phyloP scores from a whole-genome alignment of 2,797 vertebrate genomes.

The Naso thynnoides region DNA sequence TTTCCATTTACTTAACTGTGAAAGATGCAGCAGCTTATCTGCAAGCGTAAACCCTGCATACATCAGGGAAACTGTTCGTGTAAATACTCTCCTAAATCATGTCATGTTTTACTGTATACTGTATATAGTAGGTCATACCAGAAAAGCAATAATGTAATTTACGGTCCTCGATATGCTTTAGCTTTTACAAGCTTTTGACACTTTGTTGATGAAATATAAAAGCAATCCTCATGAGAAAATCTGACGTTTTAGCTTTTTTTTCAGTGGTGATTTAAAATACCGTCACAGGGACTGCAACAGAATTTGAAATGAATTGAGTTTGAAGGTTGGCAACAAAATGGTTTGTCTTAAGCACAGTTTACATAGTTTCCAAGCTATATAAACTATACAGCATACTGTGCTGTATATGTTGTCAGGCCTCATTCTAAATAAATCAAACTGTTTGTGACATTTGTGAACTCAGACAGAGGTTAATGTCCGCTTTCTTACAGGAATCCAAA shows the following conservation, averaged over 20 bases:
- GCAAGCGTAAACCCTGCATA: conserved; percentile 1
- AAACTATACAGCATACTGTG: neutral
- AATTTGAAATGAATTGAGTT: neutral
- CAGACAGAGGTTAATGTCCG: conserved; percentile 5
- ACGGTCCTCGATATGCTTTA: neutral
- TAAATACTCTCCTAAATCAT: neutral
- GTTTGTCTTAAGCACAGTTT: conserved; percentile 1
- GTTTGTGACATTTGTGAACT: conserved; percentile 12
- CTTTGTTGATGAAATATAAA: neutral
- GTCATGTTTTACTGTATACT: neutral
- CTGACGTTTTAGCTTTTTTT: neutral
- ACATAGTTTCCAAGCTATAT: conserved; percentile 5
- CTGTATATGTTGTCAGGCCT: neutral
- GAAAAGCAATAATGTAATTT: neutral
- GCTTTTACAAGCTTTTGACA: neutral
- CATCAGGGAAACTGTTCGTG: neutral
- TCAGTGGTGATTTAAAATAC: conserved; percentile 3
- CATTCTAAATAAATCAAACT: conserved; percentile 2
- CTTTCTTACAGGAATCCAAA: conserved; percentile 11
- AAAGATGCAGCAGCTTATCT: neutral
- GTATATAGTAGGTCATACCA: neutral
- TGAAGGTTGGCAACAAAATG: neutral
- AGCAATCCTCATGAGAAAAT: neutral
- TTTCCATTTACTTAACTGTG: neutral
- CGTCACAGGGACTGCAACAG: neutral